These are phyloP conservation scores for Agriopis leucophaearia DNA, from an alignment of 2,888 invertebrate species.

Conservation along the genomic window DNA sequence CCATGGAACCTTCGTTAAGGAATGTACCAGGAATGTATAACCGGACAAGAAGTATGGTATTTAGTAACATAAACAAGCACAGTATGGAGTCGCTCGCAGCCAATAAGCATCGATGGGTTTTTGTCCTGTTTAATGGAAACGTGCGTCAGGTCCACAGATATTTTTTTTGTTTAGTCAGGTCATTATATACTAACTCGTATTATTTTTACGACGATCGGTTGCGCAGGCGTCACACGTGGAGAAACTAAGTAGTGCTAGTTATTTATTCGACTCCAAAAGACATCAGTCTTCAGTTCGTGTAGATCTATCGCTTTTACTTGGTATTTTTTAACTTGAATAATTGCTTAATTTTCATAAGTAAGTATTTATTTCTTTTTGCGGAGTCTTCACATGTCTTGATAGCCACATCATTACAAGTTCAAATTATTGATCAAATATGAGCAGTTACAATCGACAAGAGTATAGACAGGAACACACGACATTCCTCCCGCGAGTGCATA, in stretches of 20 bases:
- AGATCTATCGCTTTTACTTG: no score
- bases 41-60: background rate
- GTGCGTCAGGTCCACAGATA: constrained; percentile 6
- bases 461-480: background rate
- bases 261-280: no score
- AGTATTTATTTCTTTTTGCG: no score
- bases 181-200: no score
- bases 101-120: constrained; percentile 14
- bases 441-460: background rate
- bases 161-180: background rate
- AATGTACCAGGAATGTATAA: constrained; percentile 20
- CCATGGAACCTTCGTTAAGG: background rate
- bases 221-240: no score
- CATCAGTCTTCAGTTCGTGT: no score
- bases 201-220: no score
- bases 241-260: background rate
- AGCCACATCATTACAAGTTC: background rate
- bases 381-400: no score
- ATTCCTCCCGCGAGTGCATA: background rate
- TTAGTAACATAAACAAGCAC: background rate
- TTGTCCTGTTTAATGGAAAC: constrained; percentile 3
- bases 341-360: no score
- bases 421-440: background rate
- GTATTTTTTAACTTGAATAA: no score
- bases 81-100: constrained; percentile 2